phyloP scores from a whole-genome alignment of 2,113 vertebrate genomes.

The Irena cyanogastra region DNA sequence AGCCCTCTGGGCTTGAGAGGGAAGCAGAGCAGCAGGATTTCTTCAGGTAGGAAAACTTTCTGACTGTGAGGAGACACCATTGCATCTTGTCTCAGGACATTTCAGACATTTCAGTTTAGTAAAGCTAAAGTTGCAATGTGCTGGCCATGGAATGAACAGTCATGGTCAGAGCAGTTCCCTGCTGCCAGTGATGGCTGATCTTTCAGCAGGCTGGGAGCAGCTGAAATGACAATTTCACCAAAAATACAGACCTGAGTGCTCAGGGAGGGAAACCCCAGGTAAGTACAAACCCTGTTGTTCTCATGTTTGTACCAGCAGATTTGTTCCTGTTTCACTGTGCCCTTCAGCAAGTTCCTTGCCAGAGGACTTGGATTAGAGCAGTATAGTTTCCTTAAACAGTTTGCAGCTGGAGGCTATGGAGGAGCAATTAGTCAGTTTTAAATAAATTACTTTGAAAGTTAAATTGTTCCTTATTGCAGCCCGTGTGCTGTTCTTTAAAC shows the following conservation, averaged over 20 bases:
- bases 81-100: neutral
- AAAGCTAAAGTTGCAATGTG: neutral
- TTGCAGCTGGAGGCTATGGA: conserved; percentile 19
- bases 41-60: neutral
- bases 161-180: neutral
- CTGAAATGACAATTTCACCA: neutral
- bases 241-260: neutral
- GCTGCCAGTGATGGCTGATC: neutral
- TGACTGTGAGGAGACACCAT: neutral
- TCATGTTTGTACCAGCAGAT: neutral
- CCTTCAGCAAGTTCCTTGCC: conserved; percentile 6
- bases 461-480: neutral
- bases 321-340: neutral
- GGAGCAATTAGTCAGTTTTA: conserved; percentile 45
- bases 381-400: neutral
- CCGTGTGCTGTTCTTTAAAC: neutral
- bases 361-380: neutral
- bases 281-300: neutral
- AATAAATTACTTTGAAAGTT: conserved; percentile 41
- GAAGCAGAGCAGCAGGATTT: neutral
- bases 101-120: neutral
- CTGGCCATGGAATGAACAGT: neutral
- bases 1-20: neutral
- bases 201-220: neutral
- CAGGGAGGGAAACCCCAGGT: conserved; percentile 1